A percentile compares a stretch with the other conserved stretches of the same genome.
These are phyloP conservation scores for Hyposoter didymator DNA, from an alignment of 2,888 invertebrate genomes.

Conservation along the genomic window DNA sequence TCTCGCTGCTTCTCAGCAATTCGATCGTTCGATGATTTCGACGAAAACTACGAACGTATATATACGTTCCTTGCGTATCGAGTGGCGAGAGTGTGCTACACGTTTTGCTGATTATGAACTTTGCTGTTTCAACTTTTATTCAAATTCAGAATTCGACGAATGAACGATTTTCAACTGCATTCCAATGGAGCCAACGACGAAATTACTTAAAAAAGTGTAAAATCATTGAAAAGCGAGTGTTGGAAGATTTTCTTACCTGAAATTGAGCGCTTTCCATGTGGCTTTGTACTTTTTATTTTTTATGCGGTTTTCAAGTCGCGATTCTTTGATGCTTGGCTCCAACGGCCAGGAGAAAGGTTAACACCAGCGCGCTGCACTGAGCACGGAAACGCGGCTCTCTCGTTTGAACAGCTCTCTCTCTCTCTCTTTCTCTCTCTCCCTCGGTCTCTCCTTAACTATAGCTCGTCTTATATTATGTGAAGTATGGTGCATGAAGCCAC, in stretches of 20 bases:
- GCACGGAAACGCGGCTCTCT: slow-evolving; percentile 61
- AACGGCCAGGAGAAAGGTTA: slow-evolving; percentile 56
- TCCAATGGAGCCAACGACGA: too few relatives aligned
- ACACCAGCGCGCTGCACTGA: slow-evolving; percentile 52
- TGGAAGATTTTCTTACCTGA: background rate
- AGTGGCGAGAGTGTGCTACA: too few relatives aligned
- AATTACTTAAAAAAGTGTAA: background rate
- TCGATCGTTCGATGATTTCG: background rate
- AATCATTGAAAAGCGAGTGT: background rate
- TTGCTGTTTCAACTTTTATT: too few relatives aligned
- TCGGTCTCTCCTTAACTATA: background rate
- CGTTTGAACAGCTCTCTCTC: slow-evolving; percentile 42
- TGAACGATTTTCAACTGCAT: too few relatives aligned
- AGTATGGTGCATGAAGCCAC: slow-evolving; percentile 15
- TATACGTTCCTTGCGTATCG: too few relatives aligned
- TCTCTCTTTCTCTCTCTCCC: background rate
- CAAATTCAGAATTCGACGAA: too few relatives aligned
- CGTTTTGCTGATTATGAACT: too few relatives aligned
- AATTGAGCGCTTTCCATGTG: background rate
- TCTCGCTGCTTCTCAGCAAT: background rate
- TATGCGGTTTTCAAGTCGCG: background rate
- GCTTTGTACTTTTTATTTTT: background rate
- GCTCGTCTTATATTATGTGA: slow-evolving; percentile 13
- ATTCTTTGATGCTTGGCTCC: background rate
- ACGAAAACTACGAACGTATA: background rate